Evolutionary conservation across 1,140 invertebrate species (phyloP).

Genomic region (Globodera ellingtonae): DNA sequence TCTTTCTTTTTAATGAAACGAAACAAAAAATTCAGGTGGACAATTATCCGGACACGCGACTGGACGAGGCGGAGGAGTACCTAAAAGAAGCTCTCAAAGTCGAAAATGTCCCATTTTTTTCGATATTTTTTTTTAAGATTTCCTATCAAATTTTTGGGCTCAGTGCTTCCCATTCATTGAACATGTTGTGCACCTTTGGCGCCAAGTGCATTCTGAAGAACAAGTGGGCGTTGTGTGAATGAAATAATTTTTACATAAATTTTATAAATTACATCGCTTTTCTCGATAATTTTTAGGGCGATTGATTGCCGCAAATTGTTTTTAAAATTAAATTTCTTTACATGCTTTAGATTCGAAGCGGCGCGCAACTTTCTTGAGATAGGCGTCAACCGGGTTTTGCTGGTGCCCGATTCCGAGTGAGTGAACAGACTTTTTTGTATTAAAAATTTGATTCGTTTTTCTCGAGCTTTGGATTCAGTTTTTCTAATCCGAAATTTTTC

Average conservation of each 20-base stretch:
- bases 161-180: slow-evolving; percentile 48
- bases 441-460: too few relatives aligned
- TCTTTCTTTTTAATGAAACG: too few relatives aligned
- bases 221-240: slow-evolving; percentile 28
- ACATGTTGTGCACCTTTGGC: slow-evolving; percentile 59
- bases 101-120: neutral
- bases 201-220: slow-evolving; percentile 53
- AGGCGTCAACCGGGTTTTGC: slow-evolving; percentile 55
- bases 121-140: slow-evolving; percentile 48
- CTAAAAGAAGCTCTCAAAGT: slow-evolving; percentile 64
- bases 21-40: slow-evolving; percentile 43
- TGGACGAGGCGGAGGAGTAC: slow-evolving; percentile 59
- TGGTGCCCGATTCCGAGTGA: slow-evolving; percentile 46
- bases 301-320: neutral
- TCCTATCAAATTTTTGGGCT: slow-evolving; percentile 62
- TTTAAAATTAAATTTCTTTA: slow-evolving; percentile 1
- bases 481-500: too few relatives aligned
- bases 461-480: too few relatives aligned
- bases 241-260: neutral
- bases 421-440: neutral
- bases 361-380: slow-evolving; percentile 57
- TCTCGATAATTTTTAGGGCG: neutral
- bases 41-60: slow-evolving; percentile 51
- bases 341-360: slow-evolving; percentile 47
- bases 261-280: neutral